Conservation (phyloP, 1,140 invertebrate species). For the Steinernema feltiae region DNA sequence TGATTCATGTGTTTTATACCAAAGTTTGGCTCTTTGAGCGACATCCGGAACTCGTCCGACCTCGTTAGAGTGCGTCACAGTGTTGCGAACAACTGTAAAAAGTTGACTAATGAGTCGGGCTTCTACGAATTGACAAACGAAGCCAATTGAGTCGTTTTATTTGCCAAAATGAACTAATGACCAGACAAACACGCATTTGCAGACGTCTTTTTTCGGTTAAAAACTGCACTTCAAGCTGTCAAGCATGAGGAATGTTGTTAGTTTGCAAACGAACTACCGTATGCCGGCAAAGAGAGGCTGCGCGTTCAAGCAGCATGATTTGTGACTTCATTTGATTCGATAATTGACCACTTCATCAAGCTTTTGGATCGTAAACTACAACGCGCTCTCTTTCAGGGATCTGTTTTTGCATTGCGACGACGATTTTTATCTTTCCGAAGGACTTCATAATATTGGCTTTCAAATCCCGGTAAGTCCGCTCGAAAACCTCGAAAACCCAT, state of each 20-base stretch:
- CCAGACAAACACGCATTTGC: background rate
- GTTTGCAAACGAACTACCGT: no score
- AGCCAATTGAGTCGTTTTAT: background rate
- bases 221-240: background rate
- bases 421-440: constrained; percentile 33
- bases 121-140: background rate
- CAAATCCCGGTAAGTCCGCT: constrained; percentile 30
- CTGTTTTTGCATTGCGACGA: constrained; percentile 42
- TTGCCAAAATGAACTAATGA: background rate
- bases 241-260: background rate
- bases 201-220: background rate
- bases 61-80: background rate
- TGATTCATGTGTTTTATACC: no score
- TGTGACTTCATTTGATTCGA: no score
- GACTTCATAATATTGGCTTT: constrained; percentile 45
- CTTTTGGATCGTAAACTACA: no score
- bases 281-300: no score
- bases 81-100: constrained; percentile 1
- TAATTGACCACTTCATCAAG: no score
- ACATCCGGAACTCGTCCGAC: background rate
- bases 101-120: background rate
- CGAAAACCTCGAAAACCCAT: no score
- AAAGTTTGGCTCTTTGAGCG: constrained; percentile 21
- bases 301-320: no score
- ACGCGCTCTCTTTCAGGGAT: constrained; percentile 29